A percentile compares a stretch with the other conserved stretches of the same genome.
Evolutionary conservation across 2,888 invertebrate species (phyloP).

Genomic region (Hedya salicella): DNA sequence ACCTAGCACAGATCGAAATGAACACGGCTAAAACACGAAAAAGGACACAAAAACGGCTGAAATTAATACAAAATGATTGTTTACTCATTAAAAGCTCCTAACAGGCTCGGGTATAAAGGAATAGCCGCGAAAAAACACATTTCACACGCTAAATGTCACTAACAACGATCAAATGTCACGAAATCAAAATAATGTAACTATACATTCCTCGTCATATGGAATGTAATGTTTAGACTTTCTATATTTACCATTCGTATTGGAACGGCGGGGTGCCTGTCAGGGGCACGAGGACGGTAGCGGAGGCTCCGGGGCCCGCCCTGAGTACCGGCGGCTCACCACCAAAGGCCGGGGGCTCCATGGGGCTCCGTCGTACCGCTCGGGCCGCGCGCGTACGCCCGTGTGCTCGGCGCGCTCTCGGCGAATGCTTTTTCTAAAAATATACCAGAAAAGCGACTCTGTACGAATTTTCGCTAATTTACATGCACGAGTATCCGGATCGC

Average conservation of each 20-base stretch:
- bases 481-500: constrained; percentile 42
- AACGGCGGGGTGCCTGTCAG: constrained; percentile 72
- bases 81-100: too few species aligned
- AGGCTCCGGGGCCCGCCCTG: constrained; percentile 70
- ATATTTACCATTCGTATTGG: constrained; percentile 69
- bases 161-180: constrained; percentile 26
- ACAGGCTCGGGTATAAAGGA: too few species aligned
- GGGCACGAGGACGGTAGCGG: constrained; percentile 63
- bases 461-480: constrained; percentile 74
- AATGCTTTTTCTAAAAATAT: constrained; percentile 83
- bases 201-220: constrained; percentile 44
- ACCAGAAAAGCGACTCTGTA: constrained; percentile 74
- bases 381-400: constrained; percentile 78
- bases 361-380: constrained; percentile 73
- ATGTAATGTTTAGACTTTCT: constrained; percentile 50
- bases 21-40: too few species aligned
- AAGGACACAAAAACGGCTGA: too few species aligned
- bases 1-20: too few species aligned
- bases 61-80: too few species aligned
- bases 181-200: constrained; percentile 27
- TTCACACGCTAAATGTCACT: background rate
- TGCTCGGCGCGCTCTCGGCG: constrained; percentile 70
- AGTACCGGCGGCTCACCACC: constrained; percentile 62
- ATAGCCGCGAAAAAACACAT: too few species aligned
- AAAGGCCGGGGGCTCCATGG: constrained; percentile 79